A percentile compares a stretch with the other conserved stretches of the same genome.
Evolutionary conservation across 2,888 invertebrate genomes (phyloP).

Genomic region (Ctena decussata): DNA sequence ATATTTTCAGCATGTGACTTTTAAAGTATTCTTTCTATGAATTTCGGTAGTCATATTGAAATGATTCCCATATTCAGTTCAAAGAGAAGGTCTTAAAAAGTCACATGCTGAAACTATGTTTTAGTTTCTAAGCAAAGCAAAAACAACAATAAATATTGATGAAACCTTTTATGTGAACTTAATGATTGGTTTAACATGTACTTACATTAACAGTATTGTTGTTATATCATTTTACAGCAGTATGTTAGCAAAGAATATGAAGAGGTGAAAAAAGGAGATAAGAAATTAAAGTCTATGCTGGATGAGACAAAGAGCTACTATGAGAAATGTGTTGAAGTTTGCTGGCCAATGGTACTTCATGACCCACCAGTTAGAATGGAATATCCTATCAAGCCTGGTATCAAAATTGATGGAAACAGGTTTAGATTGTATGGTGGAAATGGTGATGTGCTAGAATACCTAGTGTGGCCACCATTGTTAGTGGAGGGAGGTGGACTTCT

Average conservation of each 20-base stretch:
- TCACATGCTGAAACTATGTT: too few relatives aligned
- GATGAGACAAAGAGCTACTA: conserved; percentile 33
- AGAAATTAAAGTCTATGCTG: neutral
- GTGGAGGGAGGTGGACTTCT: conserved; percentile 47
- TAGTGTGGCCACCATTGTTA: conserved; percentile 52
- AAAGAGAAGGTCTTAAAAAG: too few relatives aligned
- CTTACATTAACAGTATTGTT: too few relatives aligned
- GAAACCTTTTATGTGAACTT: too few relatives aligned
- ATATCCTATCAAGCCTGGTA: conserved; percentile 24
- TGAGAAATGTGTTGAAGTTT: conserved; percentile 49
- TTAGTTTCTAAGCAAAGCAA: too few relatives aligned
- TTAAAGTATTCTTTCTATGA: too few relatives aligned
- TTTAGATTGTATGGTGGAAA: conserved; percentile 29
- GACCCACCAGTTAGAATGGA: conserved; percentile 51
- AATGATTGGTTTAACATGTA: too few relatives aligned
- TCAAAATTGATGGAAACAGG: conserved; percentile 22
- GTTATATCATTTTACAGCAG: neutral
- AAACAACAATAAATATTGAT: too few relatives aligned
- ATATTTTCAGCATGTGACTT: too few relatives aligned
- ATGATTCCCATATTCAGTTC: too few relatives aligned
- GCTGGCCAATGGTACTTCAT: conserved; percentile 50
- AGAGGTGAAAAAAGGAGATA: conserved; percentile 10
- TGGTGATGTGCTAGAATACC: conserved; percentile 38
- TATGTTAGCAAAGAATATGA: neutral
- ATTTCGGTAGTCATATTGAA: too few relatives aligned